phyloP scores from a whole-genome alignment of 1,140 invertebrate species.

The Nasonia giraulti region DNA sequence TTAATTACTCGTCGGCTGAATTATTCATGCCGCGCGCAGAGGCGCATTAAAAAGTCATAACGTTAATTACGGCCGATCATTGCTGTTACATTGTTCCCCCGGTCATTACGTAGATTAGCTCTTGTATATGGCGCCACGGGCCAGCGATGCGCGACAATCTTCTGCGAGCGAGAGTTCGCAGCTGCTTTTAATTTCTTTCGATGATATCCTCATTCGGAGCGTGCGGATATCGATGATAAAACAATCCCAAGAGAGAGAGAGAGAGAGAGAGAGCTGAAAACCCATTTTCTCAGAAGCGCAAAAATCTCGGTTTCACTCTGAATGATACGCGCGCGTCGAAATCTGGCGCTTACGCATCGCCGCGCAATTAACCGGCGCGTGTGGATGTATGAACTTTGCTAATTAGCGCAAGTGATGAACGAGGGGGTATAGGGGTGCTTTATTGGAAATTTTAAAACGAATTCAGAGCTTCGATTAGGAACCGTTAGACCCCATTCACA shows the following conservation, averaged over 20 bases:
- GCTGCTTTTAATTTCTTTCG: too few species aligned
- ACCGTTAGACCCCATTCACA: not conserved
- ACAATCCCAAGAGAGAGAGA: too few species aligned
- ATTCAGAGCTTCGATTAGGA: not conserved
- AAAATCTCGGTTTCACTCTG: slow-evolving; percentile 59
- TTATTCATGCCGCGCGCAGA: slow-evolving; percentile 11
- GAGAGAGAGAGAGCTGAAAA: slow-evolving; percentile 39
- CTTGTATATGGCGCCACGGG: not conserved
- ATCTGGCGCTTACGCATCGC: slow-evolving; percentile 7
- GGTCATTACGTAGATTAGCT: slow-evolving; percentile 40
- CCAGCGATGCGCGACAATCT: slow-evolving; percentile 21
- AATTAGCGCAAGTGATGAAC: slow-evolving; percentile 3
- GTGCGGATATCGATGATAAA: too few species aligned
- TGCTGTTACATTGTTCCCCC: slow-evolving; percentile 27
- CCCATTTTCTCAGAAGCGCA: slow-evolving; percentile 51
- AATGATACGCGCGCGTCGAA: slow-evolving; percentile 48
- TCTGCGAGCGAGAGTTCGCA: not conserved
- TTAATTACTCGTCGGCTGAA: slow-evolving; percentile 31
- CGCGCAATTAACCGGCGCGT: slow-evolving; percentile 17
- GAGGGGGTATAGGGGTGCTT: not conserved
- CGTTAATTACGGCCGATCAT: slow-evolving; percentile 27
- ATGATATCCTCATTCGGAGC: too few species aligned
- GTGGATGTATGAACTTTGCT: slow-evolving; percentile 53
- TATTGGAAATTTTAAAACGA: too few species aligned
- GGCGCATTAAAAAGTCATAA: slow-evolving; percentile 23